These are phyloP conservation scores for Adineta ricciae DNA, from an alignment of 2,888 invertebrate species.

Conservation along the genomic window DNA sequence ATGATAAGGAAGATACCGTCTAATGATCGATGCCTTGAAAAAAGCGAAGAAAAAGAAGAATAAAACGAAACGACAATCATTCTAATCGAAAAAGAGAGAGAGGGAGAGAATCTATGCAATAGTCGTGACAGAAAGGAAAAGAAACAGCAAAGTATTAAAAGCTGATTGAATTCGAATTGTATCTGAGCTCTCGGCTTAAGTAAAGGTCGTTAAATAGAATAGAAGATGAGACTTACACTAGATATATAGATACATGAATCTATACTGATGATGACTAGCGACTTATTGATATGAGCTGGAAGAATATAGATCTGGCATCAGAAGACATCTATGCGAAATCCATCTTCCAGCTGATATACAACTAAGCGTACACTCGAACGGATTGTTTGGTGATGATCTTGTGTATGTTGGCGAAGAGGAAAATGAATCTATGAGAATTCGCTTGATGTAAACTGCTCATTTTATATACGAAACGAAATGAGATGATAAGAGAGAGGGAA, in stretches of 20 bases:
- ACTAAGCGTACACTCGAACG: neutral
- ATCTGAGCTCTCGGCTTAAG: neutral
- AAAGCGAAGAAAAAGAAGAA: neutral
- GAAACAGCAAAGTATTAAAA: neutral
- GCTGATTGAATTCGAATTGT: neutral
- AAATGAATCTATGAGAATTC: slow-evolving; percentile 13
- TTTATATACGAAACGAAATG: neutral
- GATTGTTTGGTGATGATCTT: neutral
- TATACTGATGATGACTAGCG: neutral
- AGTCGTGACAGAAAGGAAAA: neutral
- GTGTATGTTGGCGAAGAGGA: neutral
- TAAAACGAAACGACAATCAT: neutral
- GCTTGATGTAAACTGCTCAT: slow-evolving; percentile 15
- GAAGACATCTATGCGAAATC: slow-evolving; percentile 2
- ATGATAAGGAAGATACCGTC: neutral
- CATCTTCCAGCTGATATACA: slow-evolving; percentile 13
- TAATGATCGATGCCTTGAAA: neutral
- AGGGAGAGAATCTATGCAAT: neutral
- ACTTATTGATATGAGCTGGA: slow-evolving; percentile 20
- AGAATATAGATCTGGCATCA: slow-evolving; percentile 23
- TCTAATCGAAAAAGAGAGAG: neutral
- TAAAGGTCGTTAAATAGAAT: neutral
- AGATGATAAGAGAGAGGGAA: neutral
- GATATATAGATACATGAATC: neutral
- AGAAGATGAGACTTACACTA: neutral